A percentile compares a stretch with the other conserved stretches of the same genome.
These are phyloP conservation scores for Corythornis vintsioides DNA, from an alignment of 2,113 vertebrate genomes.

Conservation along the genomic window DNA sequence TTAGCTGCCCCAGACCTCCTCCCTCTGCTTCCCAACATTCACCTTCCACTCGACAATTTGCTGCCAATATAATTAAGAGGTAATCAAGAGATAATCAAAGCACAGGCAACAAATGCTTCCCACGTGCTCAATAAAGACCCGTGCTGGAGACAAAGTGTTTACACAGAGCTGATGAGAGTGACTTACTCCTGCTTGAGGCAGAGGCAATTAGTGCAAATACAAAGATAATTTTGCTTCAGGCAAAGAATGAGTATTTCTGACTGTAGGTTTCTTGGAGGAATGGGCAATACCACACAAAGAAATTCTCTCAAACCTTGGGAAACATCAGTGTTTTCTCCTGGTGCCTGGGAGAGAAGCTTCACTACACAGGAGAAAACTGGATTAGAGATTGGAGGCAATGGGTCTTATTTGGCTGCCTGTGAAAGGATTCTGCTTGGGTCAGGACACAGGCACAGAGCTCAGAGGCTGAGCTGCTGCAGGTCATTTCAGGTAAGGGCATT, in stretches of 20 bases:
- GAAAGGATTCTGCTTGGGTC: not conserved
- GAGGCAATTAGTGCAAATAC: slow-evolving; percentile 28
- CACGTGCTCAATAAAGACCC: slow-evolving; percentile 19
- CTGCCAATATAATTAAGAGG: slow-evolving; percentile 65
- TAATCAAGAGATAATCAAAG: slow-evolving; percentile 63
- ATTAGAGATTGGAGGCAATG: not conserved
- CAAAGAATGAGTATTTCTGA: not conserved
- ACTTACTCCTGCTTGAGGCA: slow-evolving; percentile 5
- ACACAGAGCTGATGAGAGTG: not conserved
- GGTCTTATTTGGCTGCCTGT: not conserved
- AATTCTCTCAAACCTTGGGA: not conserved
- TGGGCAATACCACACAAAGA: not conserved
- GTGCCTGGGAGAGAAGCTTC: not conserved
- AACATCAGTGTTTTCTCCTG: not conserved
- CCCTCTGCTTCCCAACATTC: not conserved
- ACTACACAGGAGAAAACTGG: not conserved
- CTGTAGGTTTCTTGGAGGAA: not conserved
- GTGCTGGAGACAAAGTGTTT: not conserved
- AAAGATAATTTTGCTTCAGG: not conserved
- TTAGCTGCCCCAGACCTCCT: not conserved
- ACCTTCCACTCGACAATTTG: slow-evolving; percentile 13
- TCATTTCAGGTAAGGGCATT: not conserved
- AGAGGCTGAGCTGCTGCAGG: not conserved
- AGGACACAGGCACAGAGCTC: not conserved
- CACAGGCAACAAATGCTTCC: slow-evolving; percentile 40